Evolutionary conservation across 2,797 vertebrate genomes (phyloP), one percentile per base, ranked within the genome.

Genomic region (Epinephelus malabaricus): DNA sequence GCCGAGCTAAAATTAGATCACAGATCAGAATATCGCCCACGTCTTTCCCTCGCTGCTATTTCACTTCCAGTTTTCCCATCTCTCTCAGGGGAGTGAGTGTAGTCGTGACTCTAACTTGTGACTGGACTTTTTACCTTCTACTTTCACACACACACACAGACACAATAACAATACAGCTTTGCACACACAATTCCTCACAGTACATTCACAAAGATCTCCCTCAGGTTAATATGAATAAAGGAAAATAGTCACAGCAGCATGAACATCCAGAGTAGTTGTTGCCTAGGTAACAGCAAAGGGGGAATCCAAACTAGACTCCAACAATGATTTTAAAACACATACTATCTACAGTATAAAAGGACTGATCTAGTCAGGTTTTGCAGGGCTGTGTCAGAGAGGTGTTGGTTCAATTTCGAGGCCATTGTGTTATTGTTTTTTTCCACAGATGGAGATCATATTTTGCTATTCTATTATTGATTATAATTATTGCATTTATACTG

Each of bases 1-100:
- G 55, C 78, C 0, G 55, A 64, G 87, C 89, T 95, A 94, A 91
- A 94, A 87, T 86, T 93, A 94, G 86, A 89, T 27, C 63, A 49
- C 51, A 60, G 71, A 90, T 91, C 58, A 87, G 89, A 93, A 91
- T 81, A 90, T 83, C 64, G 43, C 93, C 93, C 87, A 91, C 88
- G 69, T 73, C 62, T 89, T 92, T 91, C 84, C 82, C 84, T 79
- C 49, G 34, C 83, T 75, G 85, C 76, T 82, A 56, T 76, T 86
- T 81, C 69, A n/a, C 66, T 82, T 81, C 46, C 72, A 79, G 69
- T 76, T 77, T 70, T 71, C 69, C 61, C 47, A 6, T 73, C 53
- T 79, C 60, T 54, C 58, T 76, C 71, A 27, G 53, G 69, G 15
- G 61, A 83, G 50, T 11, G 46, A 82, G 66, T 19, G 3, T 0